Evolutionary conservation across 2,113 vertebrate species (phyloP), one percentile per base, ranked within the genome.

Genomic region (Atherinomorus stipes): DNA sequence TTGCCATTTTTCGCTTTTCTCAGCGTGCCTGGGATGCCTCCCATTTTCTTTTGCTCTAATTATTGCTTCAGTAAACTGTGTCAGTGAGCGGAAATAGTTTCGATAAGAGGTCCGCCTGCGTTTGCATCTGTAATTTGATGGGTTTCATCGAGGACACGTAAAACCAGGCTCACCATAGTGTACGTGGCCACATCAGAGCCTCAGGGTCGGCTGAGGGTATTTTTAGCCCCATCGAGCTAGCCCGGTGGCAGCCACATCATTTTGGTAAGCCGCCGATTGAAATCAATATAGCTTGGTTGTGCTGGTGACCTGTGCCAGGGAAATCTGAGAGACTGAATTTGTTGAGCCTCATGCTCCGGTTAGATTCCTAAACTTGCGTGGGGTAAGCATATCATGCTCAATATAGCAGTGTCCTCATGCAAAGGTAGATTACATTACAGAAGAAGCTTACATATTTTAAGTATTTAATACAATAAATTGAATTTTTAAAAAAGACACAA

Each of bases 41-140:
- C 90, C 85, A n/a, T 86, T 89, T 92, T 89, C 85, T 71, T 80
- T 85, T 65, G 42, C 88, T 90, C 84, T 91, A 93, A 93, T 92
- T 93, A 83, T 85, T 75, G 81, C 87, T 74, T 91, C 67, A 50
- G 61, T 50, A 86, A 92, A 90, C 64, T 71, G 76, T 85, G 86
- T 89, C 88, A 84, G 88, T 47, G 64, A 83, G 89, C 78, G 57
- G 66, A 77, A 91, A 87, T 84, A 80, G 85, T 90, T 85, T 87
- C 89, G 90, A 90, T 92, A 88, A 90, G 80, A 63, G 84, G 73
- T 87, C 85, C 80, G 65, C 74, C 71, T 69, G 81, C 47, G 64
- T 80, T 86, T 89, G 88, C 88, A 85, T 92, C 91, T 91, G 85
- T 92, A 92, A 94, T 92, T 91, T 92, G 83, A 90, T 84, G 89